phyloP scores from a whole-genome alignment of 2,113 vertebrate species.

The Trogon surrucura region DNA sequence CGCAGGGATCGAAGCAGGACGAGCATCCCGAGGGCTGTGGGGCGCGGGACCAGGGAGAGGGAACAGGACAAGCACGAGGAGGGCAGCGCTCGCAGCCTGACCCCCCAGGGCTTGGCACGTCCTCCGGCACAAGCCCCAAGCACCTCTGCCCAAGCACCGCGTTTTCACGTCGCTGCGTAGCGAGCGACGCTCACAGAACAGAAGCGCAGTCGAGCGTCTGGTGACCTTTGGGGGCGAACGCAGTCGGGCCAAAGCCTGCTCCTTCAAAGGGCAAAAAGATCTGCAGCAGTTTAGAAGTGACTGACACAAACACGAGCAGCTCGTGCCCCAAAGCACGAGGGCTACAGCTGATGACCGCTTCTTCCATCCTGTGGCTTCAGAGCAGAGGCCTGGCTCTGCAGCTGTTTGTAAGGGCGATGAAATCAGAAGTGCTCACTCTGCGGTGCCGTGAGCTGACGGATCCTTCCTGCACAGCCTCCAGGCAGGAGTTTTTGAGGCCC shows the following conservation, averaged over 20 bases:
- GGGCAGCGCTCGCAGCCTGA: rapidly evolving
- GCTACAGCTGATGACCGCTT: rapidly evolving
- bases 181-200: rapidly evolving
- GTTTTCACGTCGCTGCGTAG: rapidly evolving
- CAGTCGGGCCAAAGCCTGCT: background rate
- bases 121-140: background rate
- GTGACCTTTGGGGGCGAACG: rapidly evolving
- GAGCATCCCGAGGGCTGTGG: background rate
- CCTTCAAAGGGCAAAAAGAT: background rate
- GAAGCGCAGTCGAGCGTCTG: rapidly evolving
- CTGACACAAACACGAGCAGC: rapidly evolving
- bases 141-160: background rate
- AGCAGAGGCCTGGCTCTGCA: background rate
- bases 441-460: background rate
- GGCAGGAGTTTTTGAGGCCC: background rate
- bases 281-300: background rate
- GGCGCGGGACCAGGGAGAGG: background rate
- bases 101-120: rapidly evolving
- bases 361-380: background rate
- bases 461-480: background rate
- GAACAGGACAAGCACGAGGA: rapidly evolving
- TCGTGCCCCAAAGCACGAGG: background rate
- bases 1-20: rapidly evolving
- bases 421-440: background rate
- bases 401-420: background rate